Evolutionary conservation across 2,797 vertebrate genomes (phyloP), one percentile per base, ranked within the genome.

Genomic region (Geotria australis): DNA sequence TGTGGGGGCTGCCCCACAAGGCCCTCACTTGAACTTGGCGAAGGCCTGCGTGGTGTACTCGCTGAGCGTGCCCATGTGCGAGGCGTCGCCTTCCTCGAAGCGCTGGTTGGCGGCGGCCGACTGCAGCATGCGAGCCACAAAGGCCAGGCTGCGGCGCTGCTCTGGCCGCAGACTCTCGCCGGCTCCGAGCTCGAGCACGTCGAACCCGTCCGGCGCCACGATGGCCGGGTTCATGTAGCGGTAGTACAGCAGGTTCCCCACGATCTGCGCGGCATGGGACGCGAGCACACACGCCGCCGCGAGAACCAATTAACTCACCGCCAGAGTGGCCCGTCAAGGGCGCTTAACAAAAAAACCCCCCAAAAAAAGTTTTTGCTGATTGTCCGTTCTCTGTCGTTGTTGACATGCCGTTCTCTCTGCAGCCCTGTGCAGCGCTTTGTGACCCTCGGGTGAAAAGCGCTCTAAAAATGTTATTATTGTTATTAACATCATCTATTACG

Each of bases 151-250:
- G 10, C 89, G 71, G 11, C 89, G 77, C 48, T 98, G 89, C 67
- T 98, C 89, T 0, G 83, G 94, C 14, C 81, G 89, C 58, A 96
- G 75, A 63, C 91, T 84, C 57, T 86, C 86, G 10, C 89, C 88
- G 1, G 89, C 89, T 0, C 85, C 91, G 63, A 98, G 62, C 63
- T 98, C 86, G 0, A 98, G 91, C 68, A 98, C 95, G 71, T 98
- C 89, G 12, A 98, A 98, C 2, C 88, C 89, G 48, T 98, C 89
- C 0, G 89, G 89, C 0, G 86, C 89, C 0, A 98, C 89, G 2
- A 96, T 85, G 67, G 89, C 89, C 0, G 89, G 89, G 64, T 98
- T 98, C 88, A 98, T 98, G 70, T 98, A 98, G 64, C 88, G 89
- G 60, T 98, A 96, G 63, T 98, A 96, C 57, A 98, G 72, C 53